Conservation (phyloP, 1,140 invertebrate genomes). For the Scylla paramamosain region DNA sequence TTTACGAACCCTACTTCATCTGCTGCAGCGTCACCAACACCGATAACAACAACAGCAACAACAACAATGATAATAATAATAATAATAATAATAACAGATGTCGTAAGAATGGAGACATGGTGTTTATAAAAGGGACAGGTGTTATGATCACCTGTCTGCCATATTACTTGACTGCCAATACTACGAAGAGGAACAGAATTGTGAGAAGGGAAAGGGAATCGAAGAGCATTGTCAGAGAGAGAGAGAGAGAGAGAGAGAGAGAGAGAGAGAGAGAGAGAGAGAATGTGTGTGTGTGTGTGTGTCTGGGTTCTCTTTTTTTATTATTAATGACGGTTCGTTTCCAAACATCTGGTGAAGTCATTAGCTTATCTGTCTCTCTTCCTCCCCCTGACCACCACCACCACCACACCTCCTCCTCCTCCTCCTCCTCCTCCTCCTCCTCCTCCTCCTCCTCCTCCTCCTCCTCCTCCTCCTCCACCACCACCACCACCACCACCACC, state of each 20-base stretch:
- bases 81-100: no score
- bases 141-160: background rate
- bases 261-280: slow-evolving; percentile 3
- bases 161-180: background rate
- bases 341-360: background rate
- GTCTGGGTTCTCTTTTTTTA: background rate
- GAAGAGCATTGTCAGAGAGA: background rate
- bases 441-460: background rate
- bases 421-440: background rate
- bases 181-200: background rate
- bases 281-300: background rate
- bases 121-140: background rate
- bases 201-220: background rate
- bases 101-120: no score
- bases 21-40: background rate
- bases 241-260: slow-evolving; percentile 20
- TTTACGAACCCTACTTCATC: background rate
- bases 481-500: background rate
- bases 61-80: background rate
- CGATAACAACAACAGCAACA: background rate
- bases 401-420: background rate
- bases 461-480: background rate
- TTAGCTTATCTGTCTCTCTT: slow-evolving; percentile 27
- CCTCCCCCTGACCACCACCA: slow-evolving; percentile 1
- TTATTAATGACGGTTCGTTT: background rate